Evolutionary conservation across 1,140 invertebrate genomes (phyloP).

Genomic region (Eumaeus atala): DNA sequence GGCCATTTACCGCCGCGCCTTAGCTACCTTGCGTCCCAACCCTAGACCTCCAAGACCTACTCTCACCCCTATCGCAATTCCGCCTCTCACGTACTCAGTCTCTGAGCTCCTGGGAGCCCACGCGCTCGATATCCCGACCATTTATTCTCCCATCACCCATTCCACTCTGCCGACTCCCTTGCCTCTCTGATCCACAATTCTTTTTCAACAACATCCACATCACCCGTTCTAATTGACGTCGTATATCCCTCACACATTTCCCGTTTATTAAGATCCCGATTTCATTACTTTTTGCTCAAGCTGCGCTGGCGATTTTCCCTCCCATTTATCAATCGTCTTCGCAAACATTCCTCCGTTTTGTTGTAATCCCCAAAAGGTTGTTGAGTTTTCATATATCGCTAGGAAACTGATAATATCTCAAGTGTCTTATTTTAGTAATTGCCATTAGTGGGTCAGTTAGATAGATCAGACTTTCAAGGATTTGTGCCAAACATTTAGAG

Average conservation of each 20-base stretch:
- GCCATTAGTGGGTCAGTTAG: slow-evolving; percentile 64
- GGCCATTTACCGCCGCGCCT: slow-evolving; percentile 58
- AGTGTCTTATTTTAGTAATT: slow-evolving; percentile 72
- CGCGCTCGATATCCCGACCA: slow-evolving; percentile 65
- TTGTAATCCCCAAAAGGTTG: slow-evolving; percentile 34
- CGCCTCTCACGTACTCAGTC: slow-evolving; percentile 63
- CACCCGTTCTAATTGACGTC: slow-evolving; percentile 51
- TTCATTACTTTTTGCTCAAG: slow-evolving; percentile 19
- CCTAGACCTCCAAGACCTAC: slow-evolving; percentile 57
- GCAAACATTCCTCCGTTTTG: slow-evolving; percentile 58
- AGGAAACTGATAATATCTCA: slow-evolving; percentile 65
- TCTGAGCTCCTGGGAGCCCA: slow-evolving; percentile 66
- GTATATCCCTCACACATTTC: background rate
- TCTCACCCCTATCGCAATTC: slow-evolving; percentile 54
- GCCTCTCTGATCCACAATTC: slow-evolving; percentile 81
- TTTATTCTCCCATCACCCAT: slow-evolving; percentile 61
- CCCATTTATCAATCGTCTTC: slow-evolving; percentile 44
- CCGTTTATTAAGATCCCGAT: slow-evolving; percentile 16
- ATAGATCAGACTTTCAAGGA: slow-evolving; percentile 63
- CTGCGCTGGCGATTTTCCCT: slow-evolving; percentile 35
- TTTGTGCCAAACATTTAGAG: slow-evolving; percentile 61
- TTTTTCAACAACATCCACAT: slow-evolving; percentile 68
- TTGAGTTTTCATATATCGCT: slow-evolving; percentile 45
- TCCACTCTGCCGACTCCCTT: slow-evolving; percentile 56
- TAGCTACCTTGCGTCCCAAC: slow-evolving; percentile 64